These are phyloP conservation scores for Brachionus rotundiformis DNA, from an alignment of 1,140 invertebrate genomes.

Conservation along the genomic window DNA sequence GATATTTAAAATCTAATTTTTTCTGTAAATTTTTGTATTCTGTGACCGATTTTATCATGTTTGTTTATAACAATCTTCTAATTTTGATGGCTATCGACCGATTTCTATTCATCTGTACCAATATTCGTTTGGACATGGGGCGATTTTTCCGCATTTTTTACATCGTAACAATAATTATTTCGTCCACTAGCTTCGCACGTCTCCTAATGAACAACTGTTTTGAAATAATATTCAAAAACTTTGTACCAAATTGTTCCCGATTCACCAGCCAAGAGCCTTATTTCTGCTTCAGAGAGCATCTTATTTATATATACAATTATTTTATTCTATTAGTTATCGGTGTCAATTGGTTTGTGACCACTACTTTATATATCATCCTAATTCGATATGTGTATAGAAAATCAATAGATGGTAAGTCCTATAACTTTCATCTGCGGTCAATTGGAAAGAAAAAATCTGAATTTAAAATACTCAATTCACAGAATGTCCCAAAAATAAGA, in stretches of 20 bases:
- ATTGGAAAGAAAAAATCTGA: background rate
- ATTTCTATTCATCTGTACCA: constrained; percentile 29
- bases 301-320: constrained; percentile 9
- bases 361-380: background rate
- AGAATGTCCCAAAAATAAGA: constrained; percentile 1
- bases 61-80: constrained; percentile 45
- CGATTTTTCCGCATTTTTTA: background rate
- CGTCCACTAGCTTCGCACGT: background rate
- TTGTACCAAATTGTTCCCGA: background rate
- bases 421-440: background rate
- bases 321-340: constrained; percentile 9
- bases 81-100: constrained; percentile 39
- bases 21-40: constrained; percentile 17
- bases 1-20: background rate
- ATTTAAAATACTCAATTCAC: background rate
- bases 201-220: background rate
- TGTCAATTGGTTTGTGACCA: constrained; percentile 22
- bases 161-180: background rate
- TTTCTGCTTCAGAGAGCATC: constrained; percentile 9
- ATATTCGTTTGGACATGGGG: background rate
- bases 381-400: constrained; percentile 39
- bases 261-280: background rate
- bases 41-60: constrained; percentile 46
- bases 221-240: background rate
- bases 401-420: background rate